Conservation (phyloP, 2,888 invertebrate species). For the Drosophila helvetica region DNA sequence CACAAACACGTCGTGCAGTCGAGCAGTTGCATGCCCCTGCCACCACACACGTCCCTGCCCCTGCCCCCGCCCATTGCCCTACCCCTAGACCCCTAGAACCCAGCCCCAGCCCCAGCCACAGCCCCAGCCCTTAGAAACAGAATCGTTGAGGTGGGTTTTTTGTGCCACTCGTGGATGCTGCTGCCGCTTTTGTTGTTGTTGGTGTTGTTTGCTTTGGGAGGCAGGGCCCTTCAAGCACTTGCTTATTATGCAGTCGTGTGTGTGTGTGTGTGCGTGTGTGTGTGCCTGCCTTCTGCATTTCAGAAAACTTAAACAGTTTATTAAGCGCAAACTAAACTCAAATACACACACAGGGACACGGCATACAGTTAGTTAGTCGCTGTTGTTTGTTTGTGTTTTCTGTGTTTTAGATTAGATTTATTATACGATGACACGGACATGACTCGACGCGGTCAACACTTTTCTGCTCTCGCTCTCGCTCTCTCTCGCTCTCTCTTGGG, state of each 20-base stretch:
- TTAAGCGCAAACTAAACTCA: conserved; percentile 36
- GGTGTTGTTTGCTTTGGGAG: conserved; percentile 45
- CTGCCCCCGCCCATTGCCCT: background rate
- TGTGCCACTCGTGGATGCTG: conserved; percentile 36
- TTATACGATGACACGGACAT: conserved; percentile 6
- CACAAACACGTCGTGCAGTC: conserved; percentile 44
- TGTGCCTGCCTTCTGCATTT: conserved; percentile 38
- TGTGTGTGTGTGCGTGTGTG: conserved; percentile 13
- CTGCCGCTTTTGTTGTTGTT: conserved; percentile 21
- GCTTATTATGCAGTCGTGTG: conserved; percentile 39
- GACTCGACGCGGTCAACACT: background rate
- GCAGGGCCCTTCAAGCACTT: conserved; percentile 45
- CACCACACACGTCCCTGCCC: conserved; percentile 7
- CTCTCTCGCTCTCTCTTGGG: background rate
- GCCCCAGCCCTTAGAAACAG: conserved; percentile 22
- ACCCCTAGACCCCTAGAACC: no score
- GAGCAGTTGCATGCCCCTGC: conserved; percentile 17
- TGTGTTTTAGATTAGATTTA: conserved; percentile 12
- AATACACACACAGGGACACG: conserved; percentile 10
- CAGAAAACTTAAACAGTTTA: conserved; percentile 56
- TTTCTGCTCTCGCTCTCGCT: background rate
- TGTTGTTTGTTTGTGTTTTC: background rate
- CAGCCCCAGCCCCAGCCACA: background rate
- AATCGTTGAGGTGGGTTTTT: conserved; percentile 41
- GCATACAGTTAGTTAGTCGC: background rate